Percentiles rank a stretch among this genome's conserved stretches.
These are phyloP conservation scores for Latrodectus geometricus DNA, from an alignment of 1,140 invertebrate species.

Conservation along the genomic window DNA sequence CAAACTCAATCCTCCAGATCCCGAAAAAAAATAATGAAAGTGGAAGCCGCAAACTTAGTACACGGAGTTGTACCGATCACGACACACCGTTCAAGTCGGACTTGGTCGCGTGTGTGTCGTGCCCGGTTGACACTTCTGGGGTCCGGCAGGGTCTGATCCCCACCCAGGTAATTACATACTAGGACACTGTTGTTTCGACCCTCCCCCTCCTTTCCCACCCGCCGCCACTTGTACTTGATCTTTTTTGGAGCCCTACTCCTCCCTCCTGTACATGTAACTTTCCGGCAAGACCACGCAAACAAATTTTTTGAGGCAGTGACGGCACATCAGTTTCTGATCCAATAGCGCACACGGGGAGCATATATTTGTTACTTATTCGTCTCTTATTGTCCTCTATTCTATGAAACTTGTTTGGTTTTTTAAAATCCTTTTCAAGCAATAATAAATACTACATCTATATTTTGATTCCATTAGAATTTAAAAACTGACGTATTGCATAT, in stretches of 20 bases:
- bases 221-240: constrained; percentile 51
- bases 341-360: neutral
- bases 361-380: neutral
- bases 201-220: neutral
- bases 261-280: constrained; percentile 54
- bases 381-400: too few species aligned
- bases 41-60: neutral
- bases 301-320: constrained; percentile 9
- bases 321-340: neutral
- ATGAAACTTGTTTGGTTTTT: too few species aligned
- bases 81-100: neutral
- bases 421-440: too few species aligned
- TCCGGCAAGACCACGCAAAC: constrained; percentile 52
- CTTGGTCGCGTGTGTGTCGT: constrained; percentile 52
- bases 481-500: too few species aligned
- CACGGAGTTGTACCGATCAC: neutral
- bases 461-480: too few species aligned
- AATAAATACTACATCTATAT: too few species aligned
- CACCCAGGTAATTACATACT: constrained; percentile 55
- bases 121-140: constrained; percentile 56
- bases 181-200: constrained; percentile 25
- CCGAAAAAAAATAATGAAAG: neutral
- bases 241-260: constrained; percentile 42
- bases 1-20: constrained; percentile 11
- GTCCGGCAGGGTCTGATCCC: constrained; percentile 41